Percentiles rank a stretch among this genome's conserved stretches.
phyloP scores from a whole-genome alignment of 1,140 invertebrate species.

The Zaprionus ghesquierei region DNA sequence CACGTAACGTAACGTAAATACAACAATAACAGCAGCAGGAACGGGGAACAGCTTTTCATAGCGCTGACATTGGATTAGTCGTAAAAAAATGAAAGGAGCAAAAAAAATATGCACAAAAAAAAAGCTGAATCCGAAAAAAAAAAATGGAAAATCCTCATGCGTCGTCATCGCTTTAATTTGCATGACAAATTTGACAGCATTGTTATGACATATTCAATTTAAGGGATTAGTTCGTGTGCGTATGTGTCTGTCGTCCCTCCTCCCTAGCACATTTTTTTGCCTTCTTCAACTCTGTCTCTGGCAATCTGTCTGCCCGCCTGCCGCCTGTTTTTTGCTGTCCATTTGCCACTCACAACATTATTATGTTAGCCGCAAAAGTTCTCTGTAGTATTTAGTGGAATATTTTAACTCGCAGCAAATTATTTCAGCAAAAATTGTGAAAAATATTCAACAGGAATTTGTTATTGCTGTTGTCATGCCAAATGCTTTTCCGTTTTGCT shows the following conservation, averaged over 20 bases:
- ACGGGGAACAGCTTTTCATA: conserved; percentile 62
- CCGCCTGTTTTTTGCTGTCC: conserved; percentile 14
- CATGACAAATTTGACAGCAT: conserved; percentile 78
- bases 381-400: not conserved
- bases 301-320: conserved; percentile 18
- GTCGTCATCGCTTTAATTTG: conserved; percentile 79
- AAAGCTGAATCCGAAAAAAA: not conserved
- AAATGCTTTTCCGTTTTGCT: conserved; percentile 19
- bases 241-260: not conserved
- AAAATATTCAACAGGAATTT: conserved; percentile 21
- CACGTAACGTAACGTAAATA: conserved; percentile 24
- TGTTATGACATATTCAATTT: conserved; percentile 82
- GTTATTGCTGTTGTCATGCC: conserved; percentile 37
- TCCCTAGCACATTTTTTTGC: not conserved
- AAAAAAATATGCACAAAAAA: conserved; percentile 39
- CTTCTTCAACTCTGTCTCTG: not conserved
- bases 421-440: conserved; percentile 14
- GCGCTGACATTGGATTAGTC: conserved; percentile 76
- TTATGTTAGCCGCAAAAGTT: conserved; percentile 27
- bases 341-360: conserved; percentile 17
- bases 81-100: conserved; percentile 58
- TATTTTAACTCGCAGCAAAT: conserved; percentile 13
- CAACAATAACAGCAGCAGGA: conserved; percentile 33
- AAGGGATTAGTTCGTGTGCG: conserved; percentile 65
- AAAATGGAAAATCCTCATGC: conserved; percentile 28